These are phyloP conservation scores for Pogonophryne albipinna DNA, from an alignment of 2,797 vertebrate genomes.

Conservation along the genomic window DNA sequence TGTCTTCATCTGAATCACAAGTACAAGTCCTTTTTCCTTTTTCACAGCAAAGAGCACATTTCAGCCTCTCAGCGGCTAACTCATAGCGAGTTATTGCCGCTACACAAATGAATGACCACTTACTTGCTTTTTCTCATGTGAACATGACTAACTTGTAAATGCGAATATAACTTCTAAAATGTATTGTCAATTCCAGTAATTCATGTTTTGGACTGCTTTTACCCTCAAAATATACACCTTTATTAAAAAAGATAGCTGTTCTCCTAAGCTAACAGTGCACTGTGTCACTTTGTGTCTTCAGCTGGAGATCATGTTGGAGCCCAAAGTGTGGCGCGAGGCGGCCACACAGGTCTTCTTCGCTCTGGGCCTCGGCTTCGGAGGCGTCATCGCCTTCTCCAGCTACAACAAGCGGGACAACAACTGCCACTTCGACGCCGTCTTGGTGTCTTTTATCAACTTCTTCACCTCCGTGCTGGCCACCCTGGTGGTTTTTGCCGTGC, in stretches of 20 bases:
- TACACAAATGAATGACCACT: no score
- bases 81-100: no score
- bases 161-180: neutral
- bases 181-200: neutral
- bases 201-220: no score
- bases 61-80: no score
- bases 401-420: conserved; percentile 99
- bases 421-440: conserved; percentile 97
- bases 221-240: no score
- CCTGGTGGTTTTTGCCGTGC: conserved; percentile 96
- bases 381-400: conserved; percentile 99
- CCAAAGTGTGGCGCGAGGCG: conserved; percentile 97
- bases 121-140: no score
- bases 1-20: no score
- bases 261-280: fast-evolving
- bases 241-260: neutral
- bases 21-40: no score
- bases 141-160: no score
- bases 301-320: conserved; percentile 97
- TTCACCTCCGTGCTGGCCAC: conserved; percentile 98
- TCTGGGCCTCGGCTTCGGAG: conserved; percentile 96
- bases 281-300: conserved; percentile 66
- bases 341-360: conserved; percentile 99
- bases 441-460: conserved; percentile 98
- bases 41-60: no score